Evolutionary conservation across 2,888 invertebrate genomes (phyloP).

Genomic region (Blera fallax): DNA sequence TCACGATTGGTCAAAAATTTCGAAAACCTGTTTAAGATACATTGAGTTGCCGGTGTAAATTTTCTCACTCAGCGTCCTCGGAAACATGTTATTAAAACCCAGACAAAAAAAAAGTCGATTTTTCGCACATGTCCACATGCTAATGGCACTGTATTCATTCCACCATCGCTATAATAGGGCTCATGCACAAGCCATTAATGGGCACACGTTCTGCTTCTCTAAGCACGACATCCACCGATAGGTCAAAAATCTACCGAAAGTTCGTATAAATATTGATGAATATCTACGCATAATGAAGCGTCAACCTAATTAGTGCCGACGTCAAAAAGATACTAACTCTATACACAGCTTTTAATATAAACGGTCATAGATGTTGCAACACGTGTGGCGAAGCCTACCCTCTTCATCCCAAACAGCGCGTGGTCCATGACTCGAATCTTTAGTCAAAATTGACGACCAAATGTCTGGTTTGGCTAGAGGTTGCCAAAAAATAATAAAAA

Average conservation of each 20-base stretch:
- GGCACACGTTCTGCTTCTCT: not conserved
- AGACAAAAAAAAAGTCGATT: not conserved
- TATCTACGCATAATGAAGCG: not conserved
- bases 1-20: no score
- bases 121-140: not conserved
- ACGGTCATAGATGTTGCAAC: not conserved
- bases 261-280: not conserved
- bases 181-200: not conserved
- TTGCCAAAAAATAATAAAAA: not conserved
- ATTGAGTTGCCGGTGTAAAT: not conserved
- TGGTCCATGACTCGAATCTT: not conserved
- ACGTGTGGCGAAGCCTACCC: not conserved
- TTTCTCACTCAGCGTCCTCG: not conserved
- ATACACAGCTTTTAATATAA: not conserved
- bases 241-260: not conserved
- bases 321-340: not conserved
- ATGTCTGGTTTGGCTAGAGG: conserved; percentile 2
- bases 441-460: conserved; percentile 4
- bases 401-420: not conserved
- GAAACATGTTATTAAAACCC: no score
- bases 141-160: not conserved
- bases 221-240: not conserved
- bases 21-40: not conserved
- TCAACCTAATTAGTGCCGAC: not conserved
- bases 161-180: not conserved